Percentiles rank a stretch among this genome's conserved stretches.
Evolutionary conservation across 2,113 vertebrate species (phyloP).

Genomic region (pig (Sus scrofa)): T2T-Sscrofa CM000817.6:62315001-62315500

Average conservation of each 20-base stretch:
- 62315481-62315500: too few relatives aligned
- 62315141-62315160: neutral
- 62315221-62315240: fast-evolving
- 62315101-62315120: neutral
- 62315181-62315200: neutral
- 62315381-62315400: too few relatives aligned
- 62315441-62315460: too few relatives aligned
- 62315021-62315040: fast-evolving
- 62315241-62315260: neutral
- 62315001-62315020: neutral
- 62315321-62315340: neutral
- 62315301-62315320: neutral
- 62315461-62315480: too few relatives aligned
- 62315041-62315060: neutral
- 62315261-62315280: too few relatives aligned
- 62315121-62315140: neutral
- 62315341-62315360: neutral
- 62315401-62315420: too few relatives aligned
- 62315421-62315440: too few relatives aligned
- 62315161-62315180: neutral
- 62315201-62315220: too few relatives aligned
- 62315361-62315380: neutral
- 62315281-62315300: too few relatives aligned
- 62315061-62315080: neutral
- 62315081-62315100: neutral